Conservation (phyloP, 2,888 invertebrate species). For the Mactromeris polynyma region DNA sequence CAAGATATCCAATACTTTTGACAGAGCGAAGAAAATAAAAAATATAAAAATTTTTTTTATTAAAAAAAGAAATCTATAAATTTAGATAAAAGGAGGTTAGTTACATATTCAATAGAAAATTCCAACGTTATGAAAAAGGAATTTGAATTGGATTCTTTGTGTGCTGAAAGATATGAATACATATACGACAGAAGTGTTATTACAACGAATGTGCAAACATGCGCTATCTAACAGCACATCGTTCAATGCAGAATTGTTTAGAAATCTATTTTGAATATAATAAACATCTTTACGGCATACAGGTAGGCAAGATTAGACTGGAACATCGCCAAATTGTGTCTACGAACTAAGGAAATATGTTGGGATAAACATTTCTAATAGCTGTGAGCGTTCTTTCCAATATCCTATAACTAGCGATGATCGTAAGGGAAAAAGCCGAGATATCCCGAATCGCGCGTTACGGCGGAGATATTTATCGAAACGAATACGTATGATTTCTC, state of each 20-base stretch:
- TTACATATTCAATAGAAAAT: no score
- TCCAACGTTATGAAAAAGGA: not conserved
- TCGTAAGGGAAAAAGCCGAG: not conserved
- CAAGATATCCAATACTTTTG: no score
- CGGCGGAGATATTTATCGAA: slow-evolving; percentile 5
- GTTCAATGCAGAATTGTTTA: not conserved
- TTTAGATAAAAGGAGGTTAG: no score
- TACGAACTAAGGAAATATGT: not conserved
- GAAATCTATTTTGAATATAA: slow-evolving; percentile 1
- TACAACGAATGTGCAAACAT: not conserved
- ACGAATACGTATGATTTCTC: not conserved
- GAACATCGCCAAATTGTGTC: not conserved
- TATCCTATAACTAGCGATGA: not conserved
- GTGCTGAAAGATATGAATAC: not conserved
- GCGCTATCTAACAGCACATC: not conserved
- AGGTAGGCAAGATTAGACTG: not conserved
- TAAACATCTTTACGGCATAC: not conserved
- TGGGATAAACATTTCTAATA: not conserved
- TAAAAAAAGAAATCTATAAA: no score
- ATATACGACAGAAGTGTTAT: not conserved
- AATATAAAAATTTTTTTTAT: no score
- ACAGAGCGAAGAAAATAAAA: no score
- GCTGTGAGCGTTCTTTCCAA: not conserved
- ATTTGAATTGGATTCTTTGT: not conserved
- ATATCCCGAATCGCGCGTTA: slow-evolving; percentile 7